A percentile compares a stretch with the other conserved stretches of the same genome.
Conservation (phyloP, 2,888 invertebrate species). For the Drosophila prolongata region DNA sequence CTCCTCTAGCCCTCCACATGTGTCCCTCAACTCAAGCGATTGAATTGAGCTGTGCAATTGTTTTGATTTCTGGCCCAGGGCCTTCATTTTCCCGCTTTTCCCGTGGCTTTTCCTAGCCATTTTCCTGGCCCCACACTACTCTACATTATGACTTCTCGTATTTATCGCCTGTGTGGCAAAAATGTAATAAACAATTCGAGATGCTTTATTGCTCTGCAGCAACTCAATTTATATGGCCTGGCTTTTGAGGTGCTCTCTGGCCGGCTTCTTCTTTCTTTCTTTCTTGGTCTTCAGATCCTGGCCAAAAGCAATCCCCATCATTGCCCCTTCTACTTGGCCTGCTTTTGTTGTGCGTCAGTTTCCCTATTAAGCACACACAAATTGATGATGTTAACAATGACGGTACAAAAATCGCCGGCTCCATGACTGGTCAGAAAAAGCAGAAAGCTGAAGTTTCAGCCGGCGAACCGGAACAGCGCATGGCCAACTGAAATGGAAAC, state of each 20-base stretch:
- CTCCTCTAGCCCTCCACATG: conserved; percentile 21
- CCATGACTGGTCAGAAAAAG: conserved; percentile 68
- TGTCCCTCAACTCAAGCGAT: conserved; percentile 51
- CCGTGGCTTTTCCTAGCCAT: conserved; percentile 7
- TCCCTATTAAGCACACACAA: conserved; percentile 80
- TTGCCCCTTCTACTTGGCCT: conserved; percentile 33
- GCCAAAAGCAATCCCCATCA: conserved; percentile 7
- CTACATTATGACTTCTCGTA: conserved; percentile 38
- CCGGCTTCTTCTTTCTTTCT: conserved; percentile 14
- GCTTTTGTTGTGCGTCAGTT: conserved; percentile 78
- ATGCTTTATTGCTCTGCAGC: conserved; percentile 67
- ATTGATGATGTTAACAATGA: conserved; percentile 80
- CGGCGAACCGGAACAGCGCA: conserved; percentile 68
- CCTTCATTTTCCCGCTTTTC: conserved; percentile 43
- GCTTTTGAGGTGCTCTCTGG: conserved; percentile 63
- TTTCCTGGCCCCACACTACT: neutral
- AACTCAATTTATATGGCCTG: conserved; percentile 70
- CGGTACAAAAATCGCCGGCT: conserved; percentile 68
- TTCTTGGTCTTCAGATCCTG: conserved; percentile 11
- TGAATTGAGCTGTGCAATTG: conserved; percentile 75
- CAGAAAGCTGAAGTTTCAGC: conserved; percentile 63
- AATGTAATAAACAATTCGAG: conserved; percentile 78
- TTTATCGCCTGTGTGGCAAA: conserved; percentile 63
- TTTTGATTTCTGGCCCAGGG: conserved; percentile 75
- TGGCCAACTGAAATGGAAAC: conserved; percentile 64